Evolutionary conservation across 2,888 invertebrate species (phyloP).

Genomic region (Drosophila neutralis): DNA sequence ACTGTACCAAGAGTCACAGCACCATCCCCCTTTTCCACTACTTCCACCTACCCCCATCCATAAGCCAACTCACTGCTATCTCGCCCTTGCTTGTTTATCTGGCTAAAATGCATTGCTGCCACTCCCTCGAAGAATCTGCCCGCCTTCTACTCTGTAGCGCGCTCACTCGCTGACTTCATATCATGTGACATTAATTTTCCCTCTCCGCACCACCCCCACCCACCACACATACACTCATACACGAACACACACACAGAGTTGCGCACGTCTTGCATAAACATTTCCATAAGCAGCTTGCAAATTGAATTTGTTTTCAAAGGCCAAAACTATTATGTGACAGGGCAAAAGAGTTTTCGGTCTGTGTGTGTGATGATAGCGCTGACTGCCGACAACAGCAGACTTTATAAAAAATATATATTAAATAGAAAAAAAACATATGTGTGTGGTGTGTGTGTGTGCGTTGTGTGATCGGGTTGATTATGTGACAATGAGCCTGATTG

Average conservation of each 20-base stretch:
- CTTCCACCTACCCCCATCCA: slow-evolving; percentile 2
- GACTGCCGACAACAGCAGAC: slow-evolving; percentile 8
- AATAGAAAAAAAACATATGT: slow-evolving; percentile 1
- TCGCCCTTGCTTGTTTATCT: slow-evolving; percentile 62
- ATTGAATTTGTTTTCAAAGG: slow-evolving; percentile 79
- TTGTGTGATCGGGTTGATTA: slow-evolving; percentile 52
- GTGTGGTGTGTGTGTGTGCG: slow-evolving; percentile 8
- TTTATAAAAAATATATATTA: slow-evolving; percentile 31
- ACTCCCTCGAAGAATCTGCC: slow-evolving; percentile 29
- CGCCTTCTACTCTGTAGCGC: slow-evolving; percentile 10
- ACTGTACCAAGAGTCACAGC: slow-evolving; percentile 68
- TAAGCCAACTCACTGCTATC: background rate
- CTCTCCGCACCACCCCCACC: background rate
- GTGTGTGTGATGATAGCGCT: slow-evolving; percentile 19
- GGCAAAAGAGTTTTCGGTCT: slow-evolving; percentile 51
- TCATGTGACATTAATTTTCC: slow-evolving; percentile 74
- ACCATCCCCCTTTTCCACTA: too few relatives aligned
- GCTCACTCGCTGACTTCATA: slow-evolving; percentile 10
- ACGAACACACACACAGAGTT: slow-evolving; percentile 17
- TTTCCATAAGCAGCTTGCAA: slow-evolving; percentile 78
- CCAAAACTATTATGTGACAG: slow-evolving; percentile 74
- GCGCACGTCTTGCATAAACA: slow-evolving; percentile 76
- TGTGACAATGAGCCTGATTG: slow-evolving; percentile 77
- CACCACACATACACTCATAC: background rate
- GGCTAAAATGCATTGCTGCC: slow-evolving; percentile 61